A percentile compares a stretch with the other conserved stretches of the same genome.
These are phyloP conservation scores for Hystrix brachyura DNA, from an alignment of 2,113 vertebrate genomes.

Conservation along the genomic window DNA sequence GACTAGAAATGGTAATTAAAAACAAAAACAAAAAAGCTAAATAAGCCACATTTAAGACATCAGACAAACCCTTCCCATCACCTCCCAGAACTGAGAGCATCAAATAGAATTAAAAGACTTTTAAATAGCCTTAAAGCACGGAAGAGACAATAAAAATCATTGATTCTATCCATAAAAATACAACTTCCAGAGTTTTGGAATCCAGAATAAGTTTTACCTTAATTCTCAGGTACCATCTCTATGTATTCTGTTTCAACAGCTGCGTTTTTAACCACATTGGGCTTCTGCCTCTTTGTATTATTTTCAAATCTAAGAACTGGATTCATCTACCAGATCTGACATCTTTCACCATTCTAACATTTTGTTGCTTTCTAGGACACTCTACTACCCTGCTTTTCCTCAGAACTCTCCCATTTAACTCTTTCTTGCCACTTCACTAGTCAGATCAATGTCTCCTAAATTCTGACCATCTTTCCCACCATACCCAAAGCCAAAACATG, in stretches of 20 bases:
- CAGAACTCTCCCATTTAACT: neutral
- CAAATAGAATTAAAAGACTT: neutral
- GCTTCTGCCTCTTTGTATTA: neutral
- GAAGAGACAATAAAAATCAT: neutral
- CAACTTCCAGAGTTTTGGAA: neutral
- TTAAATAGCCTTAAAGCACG: neutral
- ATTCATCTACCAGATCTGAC: neutral
- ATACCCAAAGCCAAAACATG: constrained; percentile 40
- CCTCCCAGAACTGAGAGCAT: neutral
- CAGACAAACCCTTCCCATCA: neutral
- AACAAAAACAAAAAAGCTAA: neutral
- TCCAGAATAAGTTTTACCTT: neutral
- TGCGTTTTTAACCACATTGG: neutral
- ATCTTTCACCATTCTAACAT: neutral
- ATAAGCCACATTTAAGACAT: constrained; percentile 11
- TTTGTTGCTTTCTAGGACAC: neutral
- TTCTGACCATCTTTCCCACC: neutral
- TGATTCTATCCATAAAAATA: neutral
- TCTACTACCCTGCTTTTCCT: neutral
- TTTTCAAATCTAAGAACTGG: neutral
- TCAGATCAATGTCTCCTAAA: neutral
- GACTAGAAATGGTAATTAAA: neutral
- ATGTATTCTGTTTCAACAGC: neutral
- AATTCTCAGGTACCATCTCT: constrained; percentile 2
- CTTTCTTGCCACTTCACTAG: neutral